These are phyloP conservation scores for Bedellia somnulentella DNA, from an alignment of 2,888 invertebrate species.

Conservation along the genomic window DNA sequence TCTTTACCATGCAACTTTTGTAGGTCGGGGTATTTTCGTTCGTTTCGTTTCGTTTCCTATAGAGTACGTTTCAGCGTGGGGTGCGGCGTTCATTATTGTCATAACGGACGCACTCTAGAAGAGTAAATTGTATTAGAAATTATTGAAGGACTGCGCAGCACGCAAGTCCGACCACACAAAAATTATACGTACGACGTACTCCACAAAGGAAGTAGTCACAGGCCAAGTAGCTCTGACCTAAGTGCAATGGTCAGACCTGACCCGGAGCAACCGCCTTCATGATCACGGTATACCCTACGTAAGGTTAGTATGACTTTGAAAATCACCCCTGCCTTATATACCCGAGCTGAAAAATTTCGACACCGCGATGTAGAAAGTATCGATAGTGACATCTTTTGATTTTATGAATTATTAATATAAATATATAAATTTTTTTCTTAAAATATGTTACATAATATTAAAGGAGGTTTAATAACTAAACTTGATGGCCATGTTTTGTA, in stretches of 20 bases:
- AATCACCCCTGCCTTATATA: constrained; percentile 18
- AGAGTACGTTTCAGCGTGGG: too few species aligned
- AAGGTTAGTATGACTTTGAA: constrained; percentile 64
- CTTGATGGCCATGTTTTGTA: too few species aligned
- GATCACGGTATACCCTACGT: constrained; percentile 75
- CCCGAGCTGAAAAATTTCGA: constrained; percentile 17
- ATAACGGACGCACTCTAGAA: too few species aligned
- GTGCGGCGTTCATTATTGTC: too few species aligned
- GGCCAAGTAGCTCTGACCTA: constrained; percentile 58
- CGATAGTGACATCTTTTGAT: constrained; percentile 36
- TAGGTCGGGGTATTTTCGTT: too few species aligned
- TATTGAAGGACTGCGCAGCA: constrained; percentile 61
- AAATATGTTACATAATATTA: too few species aligned
- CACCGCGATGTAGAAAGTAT: constrained; percentile 26
- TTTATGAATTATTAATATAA: too few species aligned
- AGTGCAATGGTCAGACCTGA: constrained; percentile 70
- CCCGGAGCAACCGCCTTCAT: constrained; percentile 66
- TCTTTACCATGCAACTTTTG: too few species aligned
- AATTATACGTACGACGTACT: constrained; percentile 65
- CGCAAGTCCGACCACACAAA: constrained; percentile 66
- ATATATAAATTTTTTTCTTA: too few species aligned
- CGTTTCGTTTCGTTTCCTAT: too few species aligned
- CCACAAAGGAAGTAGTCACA: constrained; percentile 57
- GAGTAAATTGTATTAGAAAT: too few species aligned
- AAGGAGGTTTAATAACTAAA: too few species aligned